phyloP scores from a whole-genome alignment of 2,113 vertebrate species.

The Pycnonotus jocosus region DNA sequence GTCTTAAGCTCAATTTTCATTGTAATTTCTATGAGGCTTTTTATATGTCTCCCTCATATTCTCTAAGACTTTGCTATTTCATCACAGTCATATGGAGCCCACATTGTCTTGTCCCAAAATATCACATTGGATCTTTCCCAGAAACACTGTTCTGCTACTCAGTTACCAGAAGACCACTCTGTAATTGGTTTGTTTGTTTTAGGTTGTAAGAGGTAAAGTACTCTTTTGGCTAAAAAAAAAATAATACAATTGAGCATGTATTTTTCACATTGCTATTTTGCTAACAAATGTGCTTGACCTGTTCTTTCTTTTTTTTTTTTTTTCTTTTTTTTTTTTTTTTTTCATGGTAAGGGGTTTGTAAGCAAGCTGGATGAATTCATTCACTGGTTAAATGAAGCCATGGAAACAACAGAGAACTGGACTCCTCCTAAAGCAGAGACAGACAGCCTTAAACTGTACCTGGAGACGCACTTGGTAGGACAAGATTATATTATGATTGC shows the following conservation, averaged over 20 bases:
- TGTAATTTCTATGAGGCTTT: background rate
- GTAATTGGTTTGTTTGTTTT: background rate
- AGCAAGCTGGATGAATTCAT: slow-evolving; percentile 95
- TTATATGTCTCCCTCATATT: background rate
- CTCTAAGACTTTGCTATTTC: background rate
- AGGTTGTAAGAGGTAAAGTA: background rate
- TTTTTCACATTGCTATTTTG: slow-evolving; percentile 24
- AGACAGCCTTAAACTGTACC: slow-evolving; percentile 88
- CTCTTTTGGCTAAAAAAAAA: background rate
- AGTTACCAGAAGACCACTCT: background rate
- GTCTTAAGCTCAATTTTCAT: background rate
- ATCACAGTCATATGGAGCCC: background rate
- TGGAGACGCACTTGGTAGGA: slow-evolving; percentile 97
- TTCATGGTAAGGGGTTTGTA: slow-evolving; percentile 83
- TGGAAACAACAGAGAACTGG: slow-evolving; percentile 96
- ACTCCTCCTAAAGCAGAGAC: slow-evolving; percentile 88
- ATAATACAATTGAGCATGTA: background rate
- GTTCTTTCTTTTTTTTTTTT: slow-evolving; percentile 17
- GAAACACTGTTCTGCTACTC: background rate
- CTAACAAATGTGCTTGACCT: slow-evolving; percentile 41
- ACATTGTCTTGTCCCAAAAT: background rate
- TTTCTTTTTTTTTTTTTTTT: slow-evolving; percentile 43
- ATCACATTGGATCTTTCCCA: background rate
- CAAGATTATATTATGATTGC: slow-evolving; percentile 12
- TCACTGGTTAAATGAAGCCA: slow-evolving; percentile 90